Conservation (phyloP, 2,113 vertebrate species). For the Saccopteryx leptura region DNA sequence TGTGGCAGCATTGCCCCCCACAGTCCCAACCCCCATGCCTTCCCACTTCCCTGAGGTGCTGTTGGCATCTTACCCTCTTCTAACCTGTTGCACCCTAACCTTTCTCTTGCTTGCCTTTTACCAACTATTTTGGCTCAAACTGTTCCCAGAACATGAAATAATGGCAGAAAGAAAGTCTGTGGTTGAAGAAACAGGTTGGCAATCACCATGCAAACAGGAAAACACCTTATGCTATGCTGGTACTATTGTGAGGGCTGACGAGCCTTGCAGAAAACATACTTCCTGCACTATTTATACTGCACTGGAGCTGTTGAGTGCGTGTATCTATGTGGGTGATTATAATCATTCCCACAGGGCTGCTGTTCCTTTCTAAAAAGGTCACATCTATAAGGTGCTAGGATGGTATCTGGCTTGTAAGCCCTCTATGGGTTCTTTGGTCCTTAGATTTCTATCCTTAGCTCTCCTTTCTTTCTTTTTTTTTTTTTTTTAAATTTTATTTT, state of each 20-base stretch:
- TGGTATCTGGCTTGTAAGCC: background rate
- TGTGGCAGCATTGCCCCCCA: background rate
- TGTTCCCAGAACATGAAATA: background rate
- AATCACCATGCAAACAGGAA: conserved; percentile 29
- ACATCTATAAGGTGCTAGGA: conserved; percentile 13
- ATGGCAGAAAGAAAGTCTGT: conserved; percentile 18
- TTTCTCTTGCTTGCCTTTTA: background rate
- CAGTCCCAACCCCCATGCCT: background rate
- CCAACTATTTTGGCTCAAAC: background rate
- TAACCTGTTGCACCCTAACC: background rate
- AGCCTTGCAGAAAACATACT: background rate
- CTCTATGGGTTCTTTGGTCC: background rate
- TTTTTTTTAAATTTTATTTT: too few species aligned
- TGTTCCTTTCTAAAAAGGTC: conserved; percentile 43
- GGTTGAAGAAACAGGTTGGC: conserved; percentile 19
- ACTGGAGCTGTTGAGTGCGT: background rate
- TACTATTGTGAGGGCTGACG: background rate
- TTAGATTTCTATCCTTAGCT: background rate
- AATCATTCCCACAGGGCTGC: background rate
- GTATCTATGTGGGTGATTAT: background rate
- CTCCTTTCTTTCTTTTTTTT: background rate
- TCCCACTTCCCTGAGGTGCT: background rate
- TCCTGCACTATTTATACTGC: background rate
- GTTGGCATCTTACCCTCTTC: background rate
- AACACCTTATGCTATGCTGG: background rate